Conservation (phyloP, 2,113 vertebrate species). For the Cinclus mexicanus region DNA sequence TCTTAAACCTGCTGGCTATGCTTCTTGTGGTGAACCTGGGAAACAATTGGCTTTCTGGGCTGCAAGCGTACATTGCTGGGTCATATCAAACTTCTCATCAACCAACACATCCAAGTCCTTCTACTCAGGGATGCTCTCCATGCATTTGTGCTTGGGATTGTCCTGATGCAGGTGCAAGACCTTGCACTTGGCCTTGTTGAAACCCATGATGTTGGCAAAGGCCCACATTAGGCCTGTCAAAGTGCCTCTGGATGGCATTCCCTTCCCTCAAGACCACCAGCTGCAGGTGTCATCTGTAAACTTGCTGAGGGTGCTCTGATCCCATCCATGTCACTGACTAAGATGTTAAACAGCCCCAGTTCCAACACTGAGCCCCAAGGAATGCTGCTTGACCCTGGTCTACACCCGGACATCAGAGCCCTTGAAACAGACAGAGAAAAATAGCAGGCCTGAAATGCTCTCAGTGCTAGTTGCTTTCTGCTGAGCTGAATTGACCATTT, state of each 20-base stretch:
- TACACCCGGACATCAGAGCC: neutral
- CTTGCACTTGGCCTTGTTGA: neutral
- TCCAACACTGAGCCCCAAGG: neutral
- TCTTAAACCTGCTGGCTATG: neutral
- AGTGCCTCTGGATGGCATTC: too few species aligned
- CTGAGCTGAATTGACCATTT: constrained; percentile 69
- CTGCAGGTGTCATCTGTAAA: neutral
- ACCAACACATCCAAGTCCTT: neutral
- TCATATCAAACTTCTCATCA: neutral
- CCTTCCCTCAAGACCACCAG: neutral
- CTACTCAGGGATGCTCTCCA: neutral
- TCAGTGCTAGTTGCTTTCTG: constrained; percentile 49
- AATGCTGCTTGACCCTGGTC: neutral
- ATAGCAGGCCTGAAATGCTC: constrained; percentile 38
- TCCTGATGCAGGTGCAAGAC: neutral
- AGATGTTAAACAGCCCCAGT: neutral
- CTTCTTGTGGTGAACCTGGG: neutral
- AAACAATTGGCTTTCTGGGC: neutral
- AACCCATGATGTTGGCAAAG: neutral
- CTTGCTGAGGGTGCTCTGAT: neutral
- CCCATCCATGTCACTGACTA: neutral
- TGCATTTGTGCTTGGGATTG: neutral
- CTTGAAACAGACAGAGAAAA: constrained; percentile 49
- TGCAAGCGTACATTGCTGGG: neutral
- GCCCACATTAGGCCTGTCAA: neutral